Conservation (phyloP, 2,888 invertebrate species). For the Cerceris rybyensis region DNA sequence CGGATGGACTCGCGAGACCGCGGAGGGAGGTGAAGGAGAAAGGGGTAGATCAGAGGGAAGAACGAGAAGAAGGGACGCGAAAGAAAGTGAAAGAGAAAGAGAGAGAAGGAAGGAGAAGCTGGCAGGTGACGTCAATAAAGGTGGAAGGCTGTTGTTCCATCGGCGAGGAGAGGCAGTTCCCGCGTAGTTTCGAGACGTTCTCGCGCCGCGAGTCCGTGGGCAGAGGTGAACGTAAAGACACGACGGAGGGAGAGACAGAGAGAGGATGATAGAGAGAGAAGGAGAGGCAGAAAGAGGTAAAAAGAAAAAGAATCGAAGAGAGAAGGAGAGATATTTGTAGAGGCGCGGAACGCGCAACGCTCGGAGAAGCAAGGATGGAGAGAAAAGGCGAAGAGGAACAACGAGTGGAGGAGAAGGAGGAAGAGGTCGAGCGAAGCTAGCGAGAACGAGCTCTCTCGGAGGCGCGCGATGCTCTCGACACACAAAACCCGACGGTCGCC, state of each 20-base stretch:
- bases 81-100: slow-evolving; percentile 4
- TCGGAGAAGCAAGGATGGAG: neutral
- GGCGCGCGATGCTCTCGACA: slow-evolving; percentile 58
- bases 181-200: slow-evolving; percentile 51
- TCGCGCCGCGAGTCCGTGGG: slow-evolving; percentile 16
- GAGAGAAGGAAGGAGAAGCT: neutral
- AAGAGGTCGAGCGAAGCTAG: slow-evolving; percentile 49
- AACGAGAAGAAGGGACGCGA: neutral
- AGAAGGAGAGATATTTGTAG: slow-evolving; percentile 51
- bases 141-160: slow-evolving; percentile 11
- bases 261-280: too few species aligned
- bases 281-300: too few species aligned
- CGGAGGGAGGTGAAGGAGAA: slow-evolving; percentile 6
- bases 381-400: slow-evolving; percentile 1
- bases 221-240: slow-evolving; percentile 45
- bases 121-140: slow-evolving; percentile 37
- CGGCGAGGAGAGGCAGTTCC: slow-evolving; percentile 19
- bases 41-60: neutral
- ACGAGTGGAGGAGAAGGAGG: slow-evolving; percentile 26
- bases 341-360: slow-evolving; percentile 2
- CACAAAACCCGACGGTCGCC: slow-evolving; percentile 59
- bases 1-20: neutral
- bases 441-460: slow-evolving; percentile 41
- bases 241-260: too few species aligned
- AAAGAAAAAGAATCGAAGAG: slow-evolving; percentile 18